Conservation (phyloP, 2,797 vertebrate genomes). For the Semotilus atromaculatus region DNA sequence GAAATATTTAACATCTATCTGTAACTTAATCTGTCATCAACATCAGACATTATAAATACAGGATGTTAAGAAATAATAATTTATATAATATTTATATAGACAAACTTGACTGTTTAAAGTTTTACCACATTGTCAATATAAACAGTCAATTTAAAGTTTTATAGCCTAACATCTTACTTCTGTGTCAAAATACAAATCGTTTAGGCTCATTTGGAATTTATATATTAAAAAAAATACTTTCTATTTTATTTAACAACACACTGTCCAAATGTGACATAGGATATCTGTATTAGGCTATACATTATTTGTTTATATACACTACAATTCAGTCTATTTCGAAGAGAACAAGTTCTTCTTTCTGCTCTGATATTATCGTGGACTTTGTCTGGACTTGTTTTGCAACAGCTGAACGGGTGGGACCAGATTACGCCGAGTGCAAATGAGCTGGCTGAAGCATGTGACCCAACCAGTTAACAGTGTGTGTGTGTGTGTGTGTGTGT, state of each 20-base stretch:
- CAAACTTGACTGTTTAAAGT: background rate
- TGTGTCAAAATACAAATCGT: background rate
- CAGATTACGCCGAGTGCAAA: constrained; percentile 4
- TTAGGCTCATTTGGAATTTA: background rate
- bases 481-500: background rate
- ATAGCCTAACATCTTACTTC: background rate
- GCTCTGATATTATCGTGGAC: background rate
- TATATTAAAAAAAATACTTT: background rate
- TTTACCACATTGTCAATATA: background rate
- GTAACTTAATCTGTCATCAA: constrained; percentile 5
- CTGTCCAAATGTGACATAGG: background rate
- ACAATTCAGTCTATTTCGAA: background rate
- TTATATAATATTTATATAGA: background rate
- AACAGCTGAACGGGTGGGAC: constrained; percentile 5
- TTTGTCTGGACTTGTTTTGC: constrained; percentile 17
- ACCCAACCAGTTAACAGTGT: background rate
- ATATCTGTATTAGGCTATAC: background rate
- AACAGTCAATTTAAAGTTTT: background rate
- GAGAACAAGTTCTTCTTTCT: background rate
- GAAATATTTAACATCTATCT: constrained; percentile 14
- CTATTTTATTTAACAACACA: background rate
- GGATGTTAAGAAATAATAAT: background rate
- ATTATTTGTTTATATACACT: background rate
- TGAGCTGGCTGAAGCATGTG: constrained; percentile 35
- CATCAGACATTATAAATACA: constrained; percentile 2